Conservation (phyloP, 37 sponge, comb jelly and placozoan genomes). For the Aplysina aerophoba region DNA sequence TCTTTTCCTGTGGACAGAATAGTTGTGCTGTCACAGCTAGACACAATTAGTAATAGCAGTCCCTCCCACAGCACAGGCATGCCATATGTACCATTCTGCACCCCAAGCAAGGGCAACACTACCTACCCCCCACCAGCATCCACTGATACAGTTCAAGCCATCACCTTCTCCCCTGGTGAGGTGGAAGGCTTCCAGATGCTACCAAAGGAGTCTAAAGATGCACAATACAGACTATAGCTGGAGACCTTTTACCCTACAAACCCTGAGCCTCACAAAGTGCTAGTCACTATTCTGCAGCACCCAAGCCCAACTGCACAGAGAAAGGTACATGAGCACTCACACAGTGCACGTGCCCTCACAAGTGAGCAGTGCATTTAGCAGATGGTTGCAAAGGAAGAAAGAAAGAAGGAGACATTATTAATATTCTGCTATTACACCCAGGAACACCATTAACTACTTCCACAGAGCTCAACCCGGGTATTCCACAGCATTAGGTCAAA, state of each 20-base stretch:
- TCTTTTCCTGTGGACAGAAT: constrained; percentile 31
- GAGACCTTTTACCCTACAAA: not conserved
- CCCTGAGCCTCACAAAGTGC: not conserved
- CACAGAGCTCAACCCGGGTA: not conserved
- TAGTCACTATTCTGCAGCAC: not conserved
- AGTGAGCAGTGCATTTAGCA: not conserved
- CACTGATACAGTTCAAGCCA: not conserved
- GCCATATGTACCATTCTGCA: not conserved
- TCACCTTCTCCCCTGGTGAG: constrained; percentile 4
- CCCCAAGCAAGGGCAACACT: not conserved
- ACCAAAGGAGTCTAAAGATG: not conserved
- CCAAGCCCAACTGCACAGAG: constrained; percentile 8
- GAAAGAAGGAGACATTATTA: not conserved
- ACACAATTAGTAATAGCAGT: not conserved
- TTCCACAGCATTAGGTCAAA: not conserved
- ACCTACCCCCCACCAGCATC: not conserved
- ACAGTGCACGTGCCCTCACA: not conserved
- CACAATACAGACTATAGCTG: not conserved
- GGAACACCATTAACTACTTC: not conserved
- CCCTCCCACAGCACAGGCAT: not conserved
- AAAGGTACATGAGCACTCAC: not conserved
- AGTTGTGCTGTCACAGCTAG: not conserved
- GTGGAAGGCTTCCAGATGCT: not conserved
- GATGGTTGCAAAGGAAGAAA: not conserved
- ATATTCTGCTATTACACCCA: not conserved